A percentile compares a stretch with the other conserved stretches of the same genome.
Conservation (phyloP, 1,140 invertebrate genomes). For the Drosophila seguyi region DNA sequence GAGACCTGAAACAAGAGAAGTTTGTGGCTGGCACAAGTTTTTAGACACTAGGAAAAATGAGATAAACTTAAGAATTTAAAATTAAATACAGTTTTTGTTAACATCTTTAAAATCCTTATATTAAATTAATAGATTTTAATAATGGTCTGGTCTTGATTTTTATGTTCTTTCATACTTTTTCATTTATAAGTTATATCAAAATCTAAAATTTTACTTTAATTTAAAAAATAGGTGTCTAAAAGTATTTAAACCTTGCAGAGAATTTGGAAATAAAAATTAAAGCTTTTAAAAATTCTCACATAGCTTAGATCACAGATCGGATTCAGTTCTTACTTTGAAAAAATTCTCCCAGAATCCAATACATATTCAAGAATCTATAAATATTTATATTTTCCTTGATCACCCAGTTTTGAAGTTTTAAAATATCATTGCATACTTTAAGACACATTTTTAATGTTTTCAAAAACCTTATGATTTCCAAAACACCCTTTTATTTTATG, state of each 20-base stretch:
- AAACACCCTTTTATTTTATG: not conserved
- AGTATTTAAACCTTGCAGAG: not conserved
- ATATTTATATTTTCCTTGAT: not conserved
- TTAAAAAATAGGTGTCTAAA: not conserved
- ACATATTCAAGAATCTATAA: too few relatives aligned
- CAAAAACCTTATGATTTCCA: not conserved
- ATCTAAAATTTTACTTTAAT: not conserved
- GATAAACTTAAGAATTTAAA: not conserved
- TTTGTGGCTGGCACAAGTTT: constrained; percentile 20
- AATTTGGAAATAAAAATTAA: not conserved
- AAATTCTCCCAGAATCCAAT: not conserved
- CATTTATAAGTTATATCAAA: not conserved
- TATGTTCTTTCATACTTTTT: not conserved
- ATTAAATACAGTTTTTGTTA: not conserved
- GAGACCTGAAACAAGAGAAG: constrained; percentile 28
- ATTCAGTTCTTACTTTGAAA: not conserved
- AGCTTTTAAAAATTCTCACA: too few relatives aligned
- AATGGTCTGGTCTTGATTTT: not conserved
- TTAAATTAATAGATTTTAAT: not conserved
- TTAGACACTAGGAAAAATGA: not conserved
- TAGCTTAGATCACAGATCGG: not conserved
- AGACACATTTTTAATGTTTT: too few relatives aligned
- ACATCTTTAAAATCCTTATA: not conserved
- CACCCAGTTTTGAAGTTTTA: not conserved
- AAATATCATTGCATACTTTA: not conserved